A percentile compares a stretch with the other conserved stretches of the same genome.
phyloP scores from a whole-genome alignment of 2,797 vertebrate genomes.

The Eremophila alpestris region DNA sequence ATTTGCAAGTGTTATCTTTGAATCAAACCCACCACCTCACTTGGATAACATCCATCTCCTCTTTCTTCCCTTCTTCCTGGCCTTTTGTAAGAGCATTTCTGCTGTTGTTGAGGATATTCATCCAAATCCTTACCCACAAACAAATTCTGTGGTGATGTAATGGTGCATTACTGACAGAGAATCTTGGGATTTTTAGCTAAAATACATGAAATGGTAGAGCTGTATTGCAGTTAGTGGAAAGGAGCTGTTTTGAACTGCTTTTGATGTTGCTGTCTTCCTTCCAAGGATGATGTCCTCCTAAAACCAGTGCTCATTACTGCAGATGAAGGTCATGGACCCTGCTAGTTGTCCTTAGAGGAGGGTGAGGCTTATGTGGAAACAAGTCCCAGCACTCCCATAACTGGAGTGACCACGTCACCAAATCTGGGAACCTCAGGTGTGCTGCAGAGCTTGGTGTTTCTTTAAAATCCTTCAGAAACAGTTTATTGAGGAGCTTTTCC shows the following conservation, averaged over 20 bases:
- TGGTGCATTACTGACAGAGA: not conserved
- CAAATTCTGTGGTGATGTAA: not conserved
- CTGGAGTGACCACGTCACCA: not conserved
- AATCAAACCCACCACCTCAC: not conserved
- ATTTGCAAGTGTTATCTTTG: not conserved
- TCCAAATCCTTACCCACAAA: not conserved
- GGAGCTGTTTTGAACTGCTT: not conserved
- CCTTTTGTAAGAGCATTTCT: not conserved
- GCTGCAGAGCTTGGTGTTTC: not conserved
- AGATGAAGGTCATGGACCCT: not conserved
- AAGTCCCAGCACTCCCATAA: not conserved
- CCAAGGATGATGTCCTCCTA: not conserved
- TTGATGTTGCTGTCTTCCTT: not conserved
- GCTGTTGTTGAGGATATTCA: not conserved
- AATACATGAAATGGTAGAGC: not conserved
- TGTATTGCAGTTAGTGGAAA: not conserved
- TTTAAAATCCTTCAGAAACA: not conserved
- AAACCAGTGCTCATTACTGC: not conserved
- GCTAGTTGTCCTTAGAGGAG: not conserved
- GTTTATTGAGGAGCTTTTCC: not conserved
- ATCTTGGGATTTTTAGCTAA: not conserved
- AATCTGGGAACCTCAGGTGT: not conserved
- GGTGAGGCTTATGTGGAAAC: not conserved
- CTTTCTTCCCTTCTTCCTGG: not conserved
- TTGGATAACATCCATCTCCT: not conserved